These are phyloP conservation scores for Phlogophora meticulosa DNA, from an alignment of 2,888 invertebrate genomes.

Conservation along the genomic window DNA sequence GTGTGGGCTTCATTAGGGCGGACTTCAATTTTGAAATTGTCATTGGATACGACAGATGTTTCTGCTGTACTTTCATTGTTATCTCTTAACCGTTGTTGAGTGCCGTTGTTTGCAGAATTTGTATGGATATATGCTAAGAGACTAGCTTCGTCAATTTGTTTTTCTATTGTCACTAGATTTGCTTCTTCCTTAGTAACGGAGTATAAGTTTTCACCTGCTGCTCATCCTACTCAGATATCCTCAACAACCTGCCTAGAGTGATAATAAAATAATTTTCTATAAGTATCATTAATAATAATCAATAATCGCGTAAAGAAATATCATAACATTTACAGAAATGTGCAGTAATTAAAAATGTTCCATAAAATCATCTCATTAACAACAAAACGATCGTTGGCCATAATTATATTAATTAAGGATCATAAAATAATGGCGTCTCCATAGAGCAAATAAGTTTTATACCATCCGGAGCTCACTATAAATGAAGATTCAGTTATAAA, in stretches of 20 bases:
- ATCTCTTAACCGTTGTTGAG: neutral
- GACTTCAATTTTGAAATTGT: constrained; percentile 23
- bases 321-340: constrained; percentile 22
- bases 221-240: neutral
- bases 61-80: neutral
- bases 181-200: neutral
- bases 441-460: constrained; percentile 61
- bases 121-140: neutral
- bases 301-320: neutral
- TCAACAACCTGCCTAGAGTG: neutral
- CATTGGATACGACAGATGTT: constrained; percentile 5
- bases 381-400: constrained; percentile 25
- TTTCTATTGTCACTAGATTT: neutral
- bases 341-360: constrained; percentile 11
- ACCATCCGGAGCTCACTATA: constrained; percentile 70
- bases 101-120: no score
- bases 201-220: neutral
- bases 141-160: neutral
- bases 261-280: neutral
- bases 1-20: constrained; percentile 49
- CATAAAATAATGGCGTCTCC: constrained; percentile 60
- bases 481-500: constrained; percentile 83
- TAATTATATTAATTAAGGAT: constrained; percentile 36
- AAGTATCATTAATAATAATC: neutral
- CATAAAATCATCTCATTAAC: constrained; percentile 40